These are phyloP conservation scores for Marasmarcha lunaedactyla DNA, from an alignment of 2,888 invertebrate species.

Conservation along the genomic window DNA sequence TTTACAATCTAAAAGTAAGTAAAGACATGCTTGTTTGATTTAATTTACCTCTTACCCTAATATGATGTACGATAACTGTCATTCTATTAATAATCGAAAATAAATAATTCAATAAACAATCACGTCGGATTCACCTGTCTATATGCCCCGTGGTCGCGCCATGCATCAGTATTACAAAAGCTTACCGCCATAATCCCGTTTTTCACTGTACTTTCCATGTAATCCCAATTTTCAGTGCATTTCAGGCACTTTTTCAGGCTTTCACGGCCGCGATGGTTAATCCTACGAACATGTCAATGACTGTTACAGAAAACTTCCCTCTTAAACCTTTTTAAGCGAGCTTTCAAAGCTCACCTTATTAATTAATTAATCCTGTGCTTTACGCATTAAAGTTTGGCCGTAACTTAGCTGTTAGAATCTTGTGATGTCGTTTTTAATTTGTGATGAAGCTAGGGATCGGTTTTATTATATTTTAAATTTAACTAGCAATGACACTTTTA, in stretches of 20 bases:
- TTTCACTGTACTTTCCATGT: slow-evolving; percentile 39
- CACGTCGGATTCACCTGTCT: no score
- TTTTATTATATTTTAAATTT: slow-evolving; percentile 5
- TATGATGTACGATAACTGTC: no score
- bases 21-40: no score
- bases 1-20: no score
- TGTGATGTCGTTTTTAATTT: slow-evolving; percentile 13
- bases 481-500: no score
- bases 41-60: no score
- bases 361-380: slow-evolving; percentile 48
- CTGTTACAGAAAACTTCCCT: slow-evolving; percentile 13
- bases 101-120: no score
- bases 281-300: slow-evolving; percentile 28
- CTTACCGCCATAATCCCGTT: slow-evolving; percentile 44
- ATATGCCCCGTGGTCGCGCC: no score
- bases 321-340: slow-evolving; percentile 42
- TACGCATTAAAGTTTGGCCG: slow-evolving; percentile 30
- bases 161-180: slow-evolving; percentile 6
- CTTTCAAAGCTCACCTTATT: slow-evolving; percentile 48
- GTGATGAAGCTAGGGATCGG: slow-evolving; percentile 1
- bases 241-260: slow-evolving; percentile 37
- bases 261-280: slow-evolving; percentile 33
- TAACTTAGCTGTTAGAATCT: slow-evolving; percentile 20
- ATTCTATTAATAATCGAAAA: no score
- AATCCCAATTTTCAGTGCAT: slow-evolving; percentile 42